These are phyloP conservation scores for Uropsilus gracilis DNA, from an alignment of 2,113 vertebrate genomes.

Conservation along the genomic window DNA sequence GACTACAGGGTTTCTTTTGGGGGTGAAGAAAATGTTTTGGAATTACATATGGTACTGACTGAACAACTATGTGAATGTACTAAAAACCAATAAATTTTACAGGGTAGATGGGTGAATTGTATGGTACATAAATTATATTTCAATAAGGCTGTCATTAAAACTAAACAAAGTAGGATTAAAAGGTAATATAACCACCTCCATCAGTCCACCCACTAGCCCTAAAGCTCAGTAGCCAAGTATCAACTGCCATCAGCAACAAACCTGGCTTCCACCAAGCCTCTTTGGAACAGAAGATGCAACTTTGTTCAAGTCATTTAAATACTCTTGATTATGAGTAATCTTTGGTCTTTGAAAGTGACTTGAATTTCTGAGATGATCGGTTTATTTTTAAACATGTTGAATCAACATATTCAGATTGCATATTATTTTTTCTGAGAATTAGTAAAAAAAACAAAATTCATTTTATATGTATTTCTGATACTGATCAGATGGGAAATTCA, in stretches of 20 bases:
- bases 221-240: not conserved
- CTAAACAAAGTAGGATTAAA: not conserved
- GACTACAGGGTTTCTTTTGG: not conserved
- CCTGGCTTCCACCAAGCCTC: not conserved
- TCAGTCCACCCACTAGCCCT: not conserved
- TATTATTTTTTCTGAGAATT: constrained; percentile 4
- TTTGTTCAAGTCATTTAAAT: not conserved
- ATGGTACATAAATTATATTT: not conserved
- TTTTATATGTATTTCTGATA: not conserved
- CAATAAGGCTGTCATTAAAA: constrained; percentile 3
- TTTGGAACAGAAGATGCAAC: not conserved
- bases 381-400: not conserved
- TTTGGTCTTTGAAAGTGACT: not conserved
- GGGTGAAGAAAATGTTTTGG: not conserved
- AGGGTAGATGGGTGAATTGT: not conserved
- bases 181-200: not conserved
- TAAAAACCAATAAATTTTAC: not conserved
- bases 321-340: not conserved
- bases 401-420: not conserved
- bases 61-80: not conserved
- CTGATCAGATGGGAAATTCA: not conserved
- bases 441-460: constrained; percentile 49
- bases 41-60: not conserved
- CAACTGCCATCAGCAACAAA: not conserved
- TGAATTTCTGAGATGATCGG: not conserved